These are phyloP conservation scores for Leptinotarsa undecemlineata DNA, from an alignment of 1,140 invertebrate genomes.

Conservation along the genomic window DNA sequence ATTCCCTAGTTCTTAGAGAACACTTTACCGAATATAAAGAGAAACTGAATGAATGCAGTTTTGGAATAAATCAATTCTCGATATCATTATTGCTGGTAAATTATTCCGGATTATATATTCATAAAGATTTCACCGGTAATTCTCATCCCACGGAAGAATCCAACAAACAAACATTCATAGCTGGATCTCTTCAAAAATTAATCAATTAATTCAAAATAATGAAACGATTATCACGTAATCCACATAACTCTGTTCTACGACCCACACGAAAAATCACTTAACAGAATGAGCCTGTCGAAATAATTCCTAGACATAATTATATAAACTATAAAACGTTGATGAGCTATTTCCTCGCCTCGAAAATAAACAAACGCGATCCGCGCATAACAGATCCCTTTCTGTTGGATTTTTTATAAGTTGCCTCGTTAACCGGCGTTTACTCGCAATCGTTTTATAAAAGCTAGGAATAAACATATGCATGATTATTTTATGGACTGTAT, in stretches of 20 bases:
- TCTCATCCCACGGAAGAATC: no score
- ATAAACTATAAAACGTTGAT: conserved; percentile 8
- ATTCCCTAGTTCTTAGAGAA: no score
- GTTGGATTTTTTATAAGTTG: conserved; percentile 5
- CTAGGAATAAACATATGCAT: neutral
- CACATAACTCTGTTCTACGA: neutral
- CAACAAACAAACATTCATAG: no score
- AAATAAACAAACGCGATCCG: conserved; percentile 3
- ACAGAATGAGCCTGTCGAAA: neutral
- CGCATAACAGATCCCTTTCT: conserved; percentile 4
- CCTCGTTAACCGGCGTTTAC: conserved; percentile 14
- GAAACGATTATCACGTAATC: neutral
- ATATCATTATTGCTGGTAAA: no score
- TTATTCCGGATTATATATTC: no score
- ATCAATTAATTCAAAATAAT: no score
- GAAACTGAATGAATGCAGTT: no score
- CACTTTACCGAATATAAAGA: no score
- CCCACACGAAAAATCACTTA: conserved; percentile 7
- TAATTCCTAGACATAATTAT: conserved; percentile 4
- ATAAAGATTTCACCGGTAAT: no score
- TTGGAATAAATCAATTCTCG: no score
- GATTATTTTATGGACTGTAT: conserved; percentile 19
- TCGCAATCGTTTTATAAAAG: conserved; percentile 11
- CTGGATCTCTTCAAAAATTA: no score
- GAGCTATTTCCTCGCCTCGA: neutral